phyloP scores from a whole-genome alignment of 2,888 invertebrate species.

The Agriopis aurantiaria region DNA sequence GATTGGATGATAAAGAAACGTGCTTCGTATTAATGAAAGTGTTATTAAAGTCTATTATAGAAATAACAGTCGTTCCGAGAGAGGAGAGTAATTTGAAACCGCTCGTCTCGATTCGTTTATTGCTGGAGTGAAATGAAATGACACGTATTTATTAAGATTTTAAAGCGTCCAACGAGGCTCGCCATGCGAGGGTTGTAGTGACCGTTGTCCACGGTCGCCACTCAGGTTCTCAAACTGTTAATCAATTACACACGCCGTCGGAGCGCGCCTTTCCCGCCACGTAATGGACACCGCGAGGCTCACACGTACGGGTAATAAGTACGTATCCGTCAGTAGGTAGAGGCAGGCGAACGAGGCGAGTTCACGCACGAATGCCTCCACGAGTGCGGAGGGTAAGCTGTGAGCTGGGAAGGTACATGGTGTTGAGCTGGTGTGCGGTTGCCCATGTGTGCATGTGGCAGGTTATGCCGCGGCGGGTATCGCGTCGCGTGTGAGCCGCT shows the following conservation, averaged over 20 bases:
- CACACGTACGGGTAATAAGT: constrained; percentile 70
- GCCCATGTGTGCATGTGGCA: constrained; percentile 55
- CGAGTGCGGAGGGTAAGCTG: constrained; percentile 69
- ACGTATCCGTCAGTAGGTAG: constrained; percentile 46
- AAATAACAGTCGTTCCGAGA: constrained; percentile 53
- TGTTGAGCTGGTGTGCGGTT: constrained; percentile 51
- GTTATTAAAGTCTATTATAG: constrained; percentile 60
- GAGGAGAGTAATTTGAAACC: constrained; percentile 47
- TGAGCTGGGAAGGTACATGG: constrained; percentile 50
- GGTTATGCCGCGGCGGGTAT: constrained; percentile 48
- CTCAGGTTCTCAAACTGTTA: constrained; percentile 75
- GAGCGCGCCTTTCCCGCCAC: constrained; percentile 75
- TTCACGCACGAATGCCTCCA: constrained; percentile 78
- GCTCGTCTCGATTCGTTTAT: constrained; percentile 54
- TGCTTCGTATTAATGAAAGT: constrained; percentile 58
- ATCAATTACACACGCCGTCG: constrained; percentile 83
- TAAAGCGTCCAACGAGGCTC: constrained; percentile 55
- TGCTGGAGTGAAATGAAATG: constrained; percentile 51
- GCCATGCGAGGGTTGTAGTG: constrained; percentile 29
- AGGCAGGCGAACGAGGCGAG: constrained; percentile 56
- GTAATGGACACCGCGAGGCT: constrained; percentile 77
- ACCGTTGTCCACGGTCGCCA: constrained; percentile 52
- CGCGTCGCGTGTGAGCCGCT: constrained; percentile 67
- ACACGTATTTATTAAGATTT: constrained; percentile 70
- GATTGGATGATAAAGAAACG: constrained; percentile 56